Evolutionary conservation across 1,140 invertebrate genomes (phyloP).

Genomic region (Solen grandis): DNA sequence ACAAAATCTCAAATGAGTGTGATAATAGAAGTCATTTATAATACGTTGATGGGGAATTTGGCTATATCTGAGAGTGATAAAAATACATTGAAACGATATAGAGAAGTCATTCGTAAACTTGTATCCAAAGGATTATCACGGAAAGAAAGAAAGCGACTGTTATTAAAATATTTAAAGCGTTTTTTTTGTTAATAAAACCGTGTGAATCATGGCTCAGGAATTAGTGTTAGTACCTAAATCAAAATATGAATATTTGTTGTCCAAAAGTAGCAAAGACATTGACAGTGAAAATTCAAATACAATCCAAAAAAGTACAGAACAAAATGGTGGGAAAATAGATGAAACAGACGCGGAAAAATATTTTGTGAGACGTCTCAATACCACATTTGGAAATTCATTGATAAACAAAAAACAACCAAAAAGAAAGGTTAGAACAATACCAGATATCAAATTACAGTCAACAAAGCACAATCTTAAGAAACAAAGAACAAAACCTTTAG

Average conservation of each 20-base stretch:
- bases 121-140: slow-evolving; percentile 43
- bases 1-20: slow-evolving; percentile 40
- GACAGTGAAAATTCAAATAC: too few species aligned
- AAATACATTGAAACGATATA: too few species aligned
- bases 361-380: slow-evolving; percentile 14
- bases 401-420: slow-evolving; percentile 9
- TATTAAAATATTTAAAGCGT: slow-evolving; percentile 35
- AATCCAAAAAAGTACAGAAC: too few species aligned
- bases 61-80: too few species aligned
- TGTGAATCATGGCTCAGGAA: too few species aligned
- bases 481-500: neutral
- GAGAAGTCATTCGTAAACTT: slow-evolving; percentile 24
- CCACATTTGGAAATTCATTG: neutral
- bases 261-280: too few species aligned
- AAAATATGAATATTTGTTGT: too few species aligned
- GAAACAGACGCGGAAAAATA: neutral
- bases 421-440: slow-evolving; percentile 1
- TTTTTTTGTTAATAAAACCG: slow-evolving; percentile 32
- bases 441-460: neutral
- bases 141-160: slow-evolving; percentile 8
- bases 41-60: slow-evolving; percentile 36
- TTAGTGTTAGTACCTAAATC: too few species aligned
- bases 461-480: slow-evolving; percentile 5
- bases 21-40: slow-evolving; percentile 48
- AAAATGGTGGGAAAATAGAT: neutral